Evolutionary conservation across 2,113 vertebrate genomes (phyloP).

Genomic region (Gymnarchus niloticus): DNA sequence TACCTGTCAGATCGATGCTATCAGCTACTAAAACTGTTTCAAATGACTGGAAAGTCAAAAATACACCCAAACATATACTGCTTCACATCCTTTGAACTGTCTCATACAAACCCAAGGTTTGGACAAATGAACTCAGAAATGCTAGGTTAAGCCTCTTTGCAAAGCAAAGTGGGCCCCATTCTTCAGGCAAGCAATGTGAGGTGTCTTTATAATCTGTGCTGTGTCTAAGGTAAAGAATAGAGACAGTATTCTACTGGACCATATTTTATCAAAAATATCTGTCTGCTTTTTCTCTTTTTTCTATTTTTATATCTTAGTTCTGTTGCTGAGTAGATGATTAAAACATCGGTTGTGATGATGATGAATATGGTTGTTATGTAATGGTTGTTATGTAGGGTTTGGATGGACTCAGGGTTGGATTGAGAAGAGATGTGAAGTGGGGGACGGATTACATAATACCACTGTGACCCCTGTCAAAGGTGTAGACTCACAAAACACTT

Average conservation of each 20-base stretch:
- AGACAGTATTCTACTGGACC: conserved; percentile 18
- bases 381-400: conserved; percentile 47
- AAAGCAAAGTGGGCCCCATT: no score
- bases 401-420: conserved; percentile 33
- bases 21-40: no score
- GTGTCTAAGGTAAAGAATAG: conserved; percentile 37
- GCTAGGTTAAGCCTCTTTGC: no score
- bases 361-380: conserved; percentile 58
- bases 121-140: no score
- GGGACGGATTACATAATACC: conserved; percentile 37
- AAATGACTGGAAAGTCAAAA: no score
- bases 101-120: no score
- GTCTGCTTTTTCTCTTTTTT: conserved; percentile 52
- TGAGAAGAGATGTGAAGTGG: conserved; percentile 18
- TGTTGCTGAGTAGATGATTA: conserved; percentile 63
- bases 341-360: conserved; percentile 49
- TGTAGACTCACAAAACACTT: conserved; percentile 52
- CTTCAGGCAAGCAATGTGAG: no score
- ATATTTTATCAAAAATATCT: conserved; percentile 15
- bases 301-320: conserved; percentile 64
- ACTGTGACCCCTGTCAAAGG: conserved; percentile 59
- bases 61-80: no score
- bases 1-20: no score
- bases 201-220: conserved; percentile 40
- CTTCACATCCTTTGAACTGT: no score